A percentile compares a stretch with the other conserved stretches of the same genome.
Evolutionary conservation across 1,140 invertebrate genomes (phyloP).

Genomic region (Drosophila paulistorum): DNA sequence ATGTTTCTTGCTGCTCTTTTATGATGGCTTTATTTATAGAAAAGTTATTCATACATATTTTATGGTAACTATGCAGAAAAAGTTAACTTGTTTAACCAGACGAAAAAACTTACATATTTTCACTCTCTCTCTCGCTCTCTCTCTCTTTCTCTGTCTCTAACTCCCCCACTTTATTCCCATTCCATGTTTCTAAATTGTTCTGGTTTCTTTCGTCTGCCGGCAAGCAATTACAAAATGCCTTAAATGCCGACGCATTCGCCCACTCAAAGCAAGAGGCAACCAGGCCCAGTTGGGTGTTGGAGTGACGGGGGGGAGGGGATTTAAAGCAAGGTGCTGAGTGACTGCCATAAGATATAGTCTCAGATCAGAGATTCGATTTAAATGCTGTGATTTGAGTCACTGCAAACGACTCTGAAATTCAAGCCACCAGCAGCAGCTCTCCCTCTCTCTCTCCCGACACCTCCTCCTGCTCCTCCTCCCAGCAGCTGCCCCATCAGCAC

Average conservation of each 20-base stretch:
- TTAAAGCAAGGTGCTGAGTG: constrained; percentile 63
- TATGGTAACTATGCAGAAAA: too few relatives aligned
- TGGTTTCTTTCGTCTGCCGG: constrained; percentile 13
- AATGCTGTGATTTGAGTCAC: constrained; percentile 55
- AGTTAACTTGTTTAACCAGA: too few relatives aligned
- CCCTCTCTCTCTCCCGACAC: constrained; percentile 16
- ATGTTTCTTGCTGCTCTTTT: too few relatives aligned
- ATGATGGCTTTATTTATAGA: too few relatives aligned
- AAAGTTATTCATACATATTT: too few relatives aligned
- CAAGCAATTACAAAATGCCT: constrained; percentile 45
- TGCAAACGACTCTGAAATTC: constrained; percentile 47
- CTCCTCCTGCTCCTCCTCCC: constrained; percentile 8
- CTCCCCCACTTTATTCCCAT: background rate
- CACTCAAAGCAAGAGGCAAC: constrained; percentile 13
- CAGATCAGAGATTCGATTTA: constrained; percentile 36
- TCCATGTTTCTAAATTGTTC: background rate
- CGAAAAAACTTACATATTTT: too few relatives aligned
- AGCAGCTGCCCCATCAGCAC: background rate
- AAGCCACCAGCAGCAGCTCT: constrained; percentile 40
- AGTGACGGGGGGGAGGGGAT: constrained; percentile 17
- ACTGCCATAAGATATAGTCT: constrained; percentile 60
- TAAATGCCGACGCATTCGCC: constrained; percentile 58
- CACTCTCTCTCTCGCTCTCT: too few relatives aligned
- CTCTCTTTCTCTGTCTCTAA: too few relatives aligned
- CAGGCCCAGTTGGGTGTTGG: background rate